Percentiles rank a stretch among this genome's conserved stretches.
These are phyloP conservation scores for Typhlomys cinereus DNA, from an alignment of 2,113 vertebrate genomes.

Conservation along the genomic window DNA sequence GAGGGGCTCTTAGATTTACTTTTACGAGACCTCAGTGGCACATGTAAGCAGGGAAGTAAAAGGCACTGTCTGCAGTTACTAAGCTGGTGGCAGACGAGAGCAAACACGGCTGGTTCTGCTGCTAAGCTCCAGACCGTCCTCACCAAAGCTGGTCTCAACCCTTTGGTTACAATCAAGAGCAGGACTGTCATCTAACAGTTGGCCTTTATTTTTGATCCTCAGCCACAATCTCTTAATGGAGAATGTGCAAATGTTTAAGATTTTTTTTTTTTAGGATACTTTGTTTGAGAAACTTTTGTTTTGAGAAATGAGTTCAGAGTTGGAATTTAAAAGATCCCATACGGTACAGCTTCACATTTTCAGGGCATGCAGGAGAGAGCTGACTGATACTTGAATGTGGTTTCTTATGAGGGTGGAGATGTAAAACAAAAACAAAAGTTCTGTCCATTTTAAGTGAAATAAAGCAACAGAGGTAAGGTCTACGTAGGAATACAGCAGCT, in stretches of 20 bases:
- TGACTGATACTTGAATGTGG: neutral
- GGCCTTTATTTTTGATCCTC: conserved; percentile 2
- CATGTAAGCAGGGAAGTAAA: conserved; percentile 26
- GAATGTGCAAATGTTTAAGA: neutral
- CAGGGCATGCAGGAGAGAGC: neutral
- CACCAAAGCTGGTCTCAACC: neutral
- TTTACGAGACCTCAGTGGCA: conserved; percentile 20
- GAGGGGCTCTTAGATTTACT: conserved; percentile 19
- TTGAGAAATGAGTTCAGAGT: conserved; percentile 39
- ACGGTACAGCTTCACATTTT: conserved; percentile 10
- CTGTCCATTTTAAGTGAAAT: neutral
- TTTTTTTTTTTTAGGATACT: neutral
- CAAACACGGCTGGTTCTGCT: neutral
- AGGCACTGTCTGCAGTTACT: conserved; percentile 26
- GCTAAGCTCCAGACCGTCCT: neutral
- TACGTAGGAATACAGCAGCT: neutral
- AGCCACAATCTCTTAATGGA: neutral
- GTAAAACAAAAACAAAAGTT: conserved; percentile 23
- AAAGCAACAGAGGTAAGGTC: neutral
- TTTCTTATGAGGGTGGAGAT: neutral
- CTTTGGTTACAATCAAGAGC: too few species aligned
- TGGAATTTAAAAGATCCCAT: neutral
- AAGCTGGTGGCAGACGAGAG: neutral
- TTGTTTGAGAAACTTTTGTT: conserved; percentile 20
- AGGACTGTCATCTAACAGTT: neutral